Evolutionary conservation across 35 echinoderm and acorn worm genomes (phyloP), one percentile per base, ranked within the genome.

Genomic region (Eucidaris tribuloides): DNA sequence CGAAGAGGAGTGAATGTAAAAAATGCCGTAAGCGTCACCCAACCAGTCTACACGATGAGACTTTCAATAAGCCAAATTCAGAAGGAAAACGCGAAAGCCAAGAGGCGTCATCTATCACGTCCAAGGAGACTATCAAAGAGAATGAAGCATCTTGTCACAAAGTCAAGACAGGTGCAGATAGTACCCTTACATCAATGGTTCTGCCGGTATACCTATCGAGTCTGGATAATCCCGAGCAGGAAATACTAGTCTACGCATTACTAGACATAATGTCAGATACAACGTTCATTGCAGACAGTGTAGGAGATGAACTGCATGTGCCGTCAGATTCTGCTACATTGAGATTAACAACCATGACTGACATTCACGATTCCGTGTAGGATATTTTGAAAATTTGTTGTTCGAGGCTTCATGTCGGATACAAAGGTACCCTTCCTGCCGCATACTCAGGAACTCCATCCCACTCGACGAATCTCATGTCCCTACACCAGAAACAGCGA

Each of bases 401-500:
- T 71, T 71, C 2, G 65, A 71, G 65, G 65, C 3, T 32, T 71
- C 29, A 2, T 28, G 2, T 71, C 65, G 2, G 23, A 20, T 2
- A 71, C 2, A 1, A 71, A 41, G 31, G 82, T 93, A 22, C 84
- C 1, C 78, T 93, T 22, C 79, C 91, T 14, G 17, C 80, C 4
- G 42, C 91, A 58, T 89, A 34, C 42, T 84, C 80, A 79, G 86
- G 33, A 14, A 45, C 13, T 46, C 60, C 7, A 94, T 94, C 37
- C 91, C 91, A 22, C 78, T 74, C 2, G 88, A 88, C 42, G 52
- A 80, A n/a, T 13, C 91, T 4, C 85, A 93, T 14, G 88, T 93
- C 30, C 84, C 80, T 32, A 88, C 91, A 19, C 62, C 87, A 0
- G 78, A 74, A 34, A 90, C 85, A 62, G 92, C 87, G 19, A 72